Base-by-base conservation (phyloP, 2,888 invertebrate genomes). In the Archaeoteleia sp. region DNA sequence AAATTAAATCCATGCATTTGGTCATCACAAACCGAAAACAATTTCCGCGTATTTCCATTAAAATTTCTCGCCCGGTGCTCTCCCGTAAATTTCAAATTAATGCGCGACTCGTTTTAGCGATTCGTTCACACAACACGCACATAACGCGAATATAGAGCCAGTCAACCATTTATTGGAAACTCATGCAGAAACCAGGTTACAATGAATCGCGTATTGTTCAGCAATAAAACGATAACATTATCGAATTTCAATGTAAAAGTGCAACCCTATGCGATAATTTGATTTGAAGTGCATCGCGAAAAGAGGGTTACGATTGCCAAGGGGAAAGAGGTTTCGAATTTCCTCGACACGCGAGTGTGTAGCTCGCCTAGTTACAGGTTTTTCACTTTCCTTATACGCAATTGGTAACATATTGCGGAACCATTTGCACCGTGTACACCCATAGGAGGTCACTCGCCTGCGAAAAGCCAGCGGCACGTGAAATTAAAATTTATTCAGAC, bases 401-500 rank as follows among this genome's bases (percentile, higher is more conserved):
- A 81, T 81, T 73, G 77, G 77, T 76, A 78, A 82, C 82, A 81
- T 82, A 82, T 82, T 81, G 82, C 72, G 69, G 73, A 77, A 73
- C 74, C 78, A 82, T 81, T 81, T 78, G 76, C 77, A 66, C 73
- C 72, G 67, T 66, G 62, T 72, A 67, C 60, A 62, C 55, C 74
- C 73, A 77, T 77, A 76, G 73, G 62, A 73, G 69, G 70, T 74
- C 75, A 72, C 58, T 78, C 77, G 74, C 49, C 78, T 75, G 79
- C 74, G 70, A 76, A 74, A 79, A 75, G 42, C 68, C 80, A 78
- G 61, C 75, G 78, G 75, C 68, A 77, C 78, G 82, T 80, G 79
- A 83, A 82, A 78, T 80, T 72, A 80, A 82, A 80, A 82, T 82
- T 80, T 80, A 79, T 81, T 73, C 69, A 70, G 70, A 58, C 62